A percentile compares a stretch with the other conserved stretches of the same genome.
Evolutionary conservation across 2,888 invertebrate genomes (phyloP).

Genomic region (Agrotis clavis): DNA sequence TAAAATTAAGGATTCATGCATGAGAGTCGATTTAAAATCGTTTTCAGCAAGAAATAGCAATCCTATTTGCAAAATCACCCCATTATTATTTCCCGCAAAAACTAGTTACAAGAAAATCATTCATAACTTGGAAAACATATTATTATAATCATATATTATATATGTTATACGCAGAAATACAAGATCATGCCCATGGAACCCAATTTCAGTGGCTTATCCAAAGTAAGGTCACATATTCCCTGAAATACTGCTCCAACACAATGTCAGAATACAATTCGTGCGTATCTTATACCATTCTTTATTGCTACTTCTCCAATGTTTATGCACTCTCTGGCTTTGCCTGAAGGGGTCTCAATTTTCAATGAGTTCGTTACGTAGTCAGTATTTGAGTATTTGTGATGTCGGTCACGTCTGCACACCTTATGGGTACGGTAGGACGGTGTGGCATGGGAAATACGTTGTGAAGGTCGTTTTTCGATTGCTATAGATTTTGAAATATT

Average conservation of each 20-base stretch:
- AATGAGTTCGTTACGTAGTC: conserved; percentile 68
- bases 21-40: no score
- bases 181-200: no score
- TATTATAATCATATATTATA: no score
- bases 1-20: not conserved
- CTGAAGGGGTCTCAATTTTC: conserved; percentile 72
- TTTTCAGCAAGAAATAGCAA: no score
- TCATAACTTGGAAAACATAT: no score
- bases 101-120: no score
- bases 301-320: conserved; percentile 49
- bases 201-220: not conserved
- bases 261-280: conserved; percentile 18
- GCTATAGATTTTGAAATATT: not conserved
- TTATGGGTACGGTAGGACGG: conserved; percentile 35
- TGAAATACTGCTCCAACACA: conserved; percentile 6
- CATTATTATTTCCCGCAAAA: no score
- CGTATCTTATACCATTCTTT: conserved; percentile 40
- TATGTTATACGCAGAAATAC: no score
- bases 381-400: conserved; percentile 67
- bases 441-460: conserved; percentile 72
- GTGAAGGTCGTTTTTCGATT: conserved; percentile 68
- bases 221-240: conserved; percentile 5
- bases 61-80: no score
- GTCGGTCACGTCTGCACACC: conserved; percentile 73
- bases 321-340: conserved; percentile 33